phyloP scores from a whole-genome alignment of 2,113 vertebrate genomes.

The Cinclus cinclus region DNA sequence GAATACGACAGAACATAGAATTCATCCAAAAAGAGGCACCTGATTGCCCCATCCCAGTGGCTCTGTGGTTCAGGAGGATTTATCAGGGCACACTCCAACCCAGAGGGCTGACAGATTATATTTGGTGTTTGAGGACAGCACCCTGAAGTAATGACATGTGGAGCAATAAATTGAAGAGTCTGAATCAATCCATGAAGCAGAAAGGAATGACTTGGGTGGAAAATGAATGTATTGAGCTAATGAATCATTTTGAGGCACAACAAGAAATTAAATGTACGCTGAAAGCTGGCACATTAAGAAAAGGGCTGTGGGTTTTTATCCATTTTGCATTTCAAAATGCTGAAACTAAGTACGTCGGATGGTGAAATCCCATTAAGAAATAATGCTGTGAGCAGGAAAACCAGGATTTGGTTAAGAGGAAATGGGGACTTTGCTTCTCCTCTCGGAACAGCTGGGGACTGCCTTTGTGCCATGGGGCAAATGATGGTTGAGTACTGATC shows the following conservation, averaged over 20 bases:
- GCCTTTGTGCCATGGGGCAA: not conserved
- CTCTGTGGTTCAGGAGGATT: not conserved
- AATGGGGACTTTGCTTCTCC: not conserved
- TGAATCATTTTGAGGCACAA: constrained; percentile 36
- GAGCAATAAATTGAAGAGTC: not conserved
- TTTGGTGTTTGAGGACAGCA: not conserved
- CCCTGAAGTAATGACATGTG: not conserved
- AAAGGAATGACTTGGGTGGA: not conserved
- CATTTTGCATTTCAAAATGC: not conserved
- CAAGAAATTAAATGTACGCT: constrained; percentile 26
- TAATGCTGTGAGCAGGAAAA: not conserved
- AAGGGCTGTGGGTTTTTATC: constrained; percentile 21
- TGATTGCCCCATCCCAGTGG: not conserved
- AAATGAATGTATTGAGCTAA: not conserved
- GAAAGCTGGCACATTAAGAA: not conserved
- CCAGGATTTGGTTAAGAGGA: constrained; percentile 5
- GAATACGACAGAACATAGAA: not conserved
- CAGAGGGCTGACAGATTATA: not conserved
- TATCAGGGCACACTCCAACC: not conserved
- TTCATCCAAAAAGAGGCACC: not conserved
- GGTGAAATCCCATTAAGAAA: not conserved
- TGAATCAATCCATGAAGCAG: not conserved
- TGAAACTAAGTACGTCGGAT: not conserved
- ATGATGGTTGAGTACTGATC: fast-evolving
- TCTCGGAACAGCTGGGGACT: not conserved